phyloP scores from a whole-genome alignment of 2,113 vertebrate genomes.

The Mionectes macconnelli region DNA sequence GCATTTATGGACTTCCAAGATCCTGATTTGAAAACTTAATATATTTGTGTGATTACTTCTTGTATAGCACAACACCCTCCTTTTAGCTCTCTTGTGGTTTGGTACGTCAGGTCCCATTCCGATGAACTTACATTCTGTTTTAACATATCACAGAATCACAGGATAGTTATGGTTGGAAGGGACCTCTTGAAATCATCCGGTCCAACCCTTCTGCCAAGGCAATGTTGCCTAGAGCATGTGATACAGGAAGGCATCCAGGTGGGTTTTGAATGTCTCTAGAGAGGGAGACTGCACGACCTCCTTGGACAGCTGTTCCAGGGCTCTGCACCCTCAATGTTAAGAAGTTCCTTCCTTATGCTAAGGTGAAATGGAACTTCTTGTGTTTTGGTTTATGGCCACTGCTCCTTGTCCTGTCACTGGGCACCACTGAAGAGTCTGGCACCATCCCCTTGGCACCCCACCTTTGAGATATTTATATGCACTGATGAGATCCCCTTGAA shows the following conservation, averaged over 20 bases:
- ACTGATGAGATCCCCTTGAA: neutral
- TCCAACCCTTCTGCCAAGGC: neutral
- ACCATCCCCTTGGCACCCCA: fast-evolving
- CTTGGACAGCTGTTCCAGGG: neutral
- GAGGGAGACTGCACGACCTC: neutral
- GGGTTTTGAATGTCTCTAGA: neutral
- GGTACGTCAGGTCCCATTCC: neutral
- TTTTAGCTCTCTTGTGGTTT: neutral
- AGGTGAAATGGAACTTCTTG: neutral
- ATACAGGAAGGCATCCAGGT: neutral
- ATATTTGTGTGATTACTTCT: neutral
- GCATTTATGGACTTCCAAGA: neutral
- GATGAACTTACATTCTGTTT: neutral
- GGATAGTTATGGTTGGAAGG: neutral
- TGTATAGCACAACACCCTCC: neutral
- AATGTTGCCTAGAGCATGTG: neutral
- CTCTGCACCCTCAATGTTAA: neutral
- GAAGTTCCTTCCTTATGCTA: neutral
- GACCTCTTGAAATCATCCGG: neutral
- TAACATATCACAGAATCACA: neutral
- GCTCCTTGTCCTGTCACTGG: neutral
- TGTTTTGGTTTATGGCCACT: neutral
- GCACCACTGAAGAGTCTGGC: neutral
- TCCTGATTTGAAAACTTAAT: neutral
- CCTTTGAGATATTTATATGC: neutral